Evolutionary conservation across 2,888 invertebrate genomes (phyloP), one percentile per base, ranked within the genome.

Genomic region (Ellobium chinense): DNA sequence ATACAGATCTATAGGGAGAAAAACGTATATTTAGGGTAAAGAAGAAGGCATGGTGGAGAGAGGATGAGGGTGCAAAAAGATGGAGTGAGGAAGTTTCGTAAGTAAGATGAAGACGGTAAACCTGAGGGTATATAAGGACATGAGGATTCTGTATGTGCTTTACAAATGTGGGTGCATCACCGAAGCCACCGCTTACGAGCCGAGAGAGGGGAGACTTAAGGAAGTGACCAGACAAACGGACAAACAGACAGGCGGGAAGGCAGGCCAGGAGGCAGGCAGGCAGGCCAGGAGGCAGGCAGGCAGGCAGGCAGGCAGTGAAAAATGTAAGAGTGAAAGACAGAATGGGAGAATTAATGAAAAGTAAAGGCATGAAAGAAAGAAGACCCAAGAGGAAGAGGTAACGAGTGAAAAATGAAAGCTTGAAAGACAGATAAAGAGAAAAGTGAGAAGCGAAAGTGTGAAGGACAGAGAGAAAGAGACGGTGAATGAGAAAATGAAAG

Each of bases 131-230:
- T n/a, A n/a, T n/a, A n/a, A n/a, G n/a, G n/a, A n/a, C n/a, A n/a
- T n/a, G n/a, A n/a, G n/a, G n/a, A n/a, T n/a, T n/a, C n/a, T n/a
- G n/a, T n/a, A n/a, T n/a, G n/a, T n/a, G n/a, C n/a, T n/a, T n/a
- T n/a, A n/a, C n/a, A n/a, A n/a, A n/a, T n/a, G n/a, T n/a, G n/a
- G n/a, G n/a, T n/a, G n/a, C n/a, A n/a, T n/a, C n/a, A n/a, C n/a
- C n/a, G n/a, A n/a, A n/a, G n/a, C n/a, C n/a, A 89, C 88, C 88
- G 86, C 54, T 89, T 70, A 78, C 82, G 58, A 37, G 83, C 73
- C 72, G 86, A 60, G 81, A 84, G 66, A 80, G 85, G 73, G 83
- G 66, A 76, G 27, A 60, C n/a, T n/a, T n/a, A n/a, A n/a, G n/a
- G n/a, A n/a, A n/a, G n/a, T n/a, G n/a, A 18, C 7, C 46, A 46